Percentiles rank a stretch among this genome's conserved stretches.
Conservation (phyloP, 2,797 vertebrate species). For the Manis pentadactyla region DNA sequence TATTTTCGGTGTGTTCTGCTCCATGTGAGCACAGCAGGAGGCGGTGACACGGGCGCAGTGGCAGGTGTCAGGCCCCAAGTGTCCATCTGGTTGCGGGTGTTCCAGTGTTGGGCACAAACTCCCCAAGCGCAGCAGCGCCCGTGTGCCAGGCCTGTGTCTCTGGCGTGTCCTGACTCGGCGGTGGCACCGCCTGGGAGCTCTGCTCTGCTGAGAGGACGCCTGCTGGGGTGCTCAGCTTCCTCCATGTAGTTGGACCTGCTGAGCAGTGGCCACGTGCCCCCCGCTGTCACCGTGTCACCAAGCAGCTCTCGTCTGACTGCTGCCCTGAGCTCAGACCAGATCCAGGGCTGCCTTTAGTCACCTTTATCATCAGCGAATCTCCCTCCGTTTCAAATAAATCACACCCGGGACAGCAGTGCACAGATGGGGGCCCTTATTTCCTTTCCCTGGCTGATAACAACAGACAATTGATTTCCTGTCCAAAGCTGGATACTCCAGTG, state of each 20-base stretch:
- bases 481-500: background rate
- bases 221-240: background rate
- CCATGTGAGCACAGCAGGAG: rapidly evolving
- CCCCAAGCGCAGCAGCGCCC: constrained; percentile 73
- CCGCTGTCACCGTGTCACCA: background rate
- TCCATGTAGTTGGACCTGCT: background rate
- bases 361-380: background rate
- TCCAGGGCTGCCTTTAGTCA: background rate
- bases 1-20: background rate
- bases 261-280: background rate
- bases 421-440: background rate
- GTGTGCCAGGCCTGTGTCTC: background rate
- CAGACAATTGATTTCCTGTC: constrained; percentile 15
- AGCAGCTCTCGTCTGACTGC: background rate
- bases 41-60: constrained; percentile 60
- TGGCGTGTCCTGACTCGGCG: background rate
- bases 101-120: constrained; percentile 71
- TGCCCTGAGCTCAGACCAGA: background rate
- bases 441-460: background rate
- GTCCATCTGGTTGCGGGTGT: constrained; percentile 65
- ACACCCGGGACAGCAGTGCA: background rate
- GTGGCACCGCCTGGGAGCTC: background rate
- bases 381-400: background rate
- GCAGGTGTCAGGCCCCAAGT: constrained; percentile 80
- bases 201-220: too few species aligned